Conservation (phyloP, 2,113 vertebrate species). For the Kryptolebias marmoratus region DNA sequence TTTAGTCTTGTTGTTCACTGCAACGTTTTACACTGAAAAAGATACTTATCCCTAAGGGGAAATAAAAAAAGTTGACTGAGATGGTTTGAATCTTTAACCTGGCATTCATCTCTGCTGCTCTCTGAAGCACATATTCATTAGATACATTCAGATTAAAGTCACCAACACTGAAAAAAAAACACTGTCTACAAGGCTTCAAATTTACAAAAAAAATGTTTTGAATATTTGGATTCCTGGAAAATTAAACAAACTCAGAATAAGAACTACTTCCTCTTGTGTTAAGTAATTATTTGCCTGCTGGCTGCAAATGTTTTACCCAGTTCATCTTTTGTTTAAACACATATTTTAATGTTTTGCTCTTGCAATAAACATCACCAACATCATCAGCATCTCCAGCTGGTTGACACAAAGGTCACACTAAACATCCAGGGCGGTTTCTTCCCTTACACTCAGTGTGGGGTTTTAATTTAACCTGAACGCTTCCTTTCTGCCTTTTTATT, state of each 20-base stretch:
- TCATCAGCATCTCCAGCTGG: background rate
- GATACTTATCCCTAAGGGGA: too few species aligned
- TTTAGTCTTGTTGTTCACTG: too few species aligned
- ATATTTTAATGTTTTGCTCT: background rate
- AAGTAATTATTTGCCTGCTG: background rate
- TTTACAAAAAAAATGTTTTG: too few species aligned
- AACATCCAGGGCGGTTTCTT: background rate
- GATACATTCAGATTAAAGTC: background rate
- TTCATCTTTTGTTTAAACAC: background rate
- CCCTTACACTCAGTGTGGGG: background rate
- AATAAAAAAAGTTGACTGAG: background rate
- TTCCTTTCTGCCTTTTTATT: background rate
- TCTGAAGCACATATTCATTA: background rate
- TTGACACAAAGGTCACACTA: background rate
- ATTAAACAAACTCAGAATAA: too few species aligned
- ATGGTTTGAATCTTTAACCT: background rate
- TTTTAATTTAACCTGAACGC: background rate
- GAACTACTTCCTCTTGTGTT: too few species aligned
- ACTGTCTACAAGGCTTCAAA: background rate
- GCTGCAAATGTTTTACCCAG: background rate
- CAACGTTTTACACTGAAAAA: too few species aligned
- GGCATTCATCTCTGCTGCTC: background rate
- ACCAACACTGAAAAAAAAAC: background rate
- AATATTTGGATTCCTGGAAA: too few species aligned
- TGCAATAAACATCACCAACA: background rate